These are phyloP conservation scores for Leucania comma DNA, from an alignment of 2,888 invertebrate species.

Conservation along the genomic window DNA sequence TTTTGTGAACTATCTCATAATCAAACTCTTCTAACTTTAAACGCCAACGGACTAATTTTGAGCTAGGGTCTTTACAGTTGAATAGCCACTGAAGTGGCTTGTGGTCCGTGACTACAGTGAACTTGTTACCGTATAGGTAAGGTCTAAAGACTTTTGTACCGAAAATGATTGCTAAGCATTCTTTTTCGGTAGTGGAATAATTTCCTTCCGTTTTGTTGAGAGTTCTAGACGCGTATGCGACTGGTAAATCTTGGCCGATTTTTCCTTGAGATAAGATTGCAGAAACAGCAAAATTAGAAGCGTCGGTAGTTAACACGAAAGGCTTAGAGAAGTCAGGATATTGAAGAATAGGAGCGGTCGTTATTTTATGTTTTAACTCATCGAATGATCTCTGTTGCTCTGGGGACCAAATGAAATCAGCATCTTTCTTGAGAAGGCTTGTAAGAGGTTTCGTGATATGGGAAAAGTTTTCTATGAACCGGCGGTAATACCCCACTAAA, in stretches of 20 bases:
- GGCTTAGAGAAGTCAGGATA: constrained; percentile 11
- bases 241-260: background rate
- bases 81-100: constrained; percentile 14
- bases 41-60: background rate
- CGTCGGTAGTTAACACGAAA: constrained; percentile 7
- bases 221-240: background rate
- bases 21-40: background rate
- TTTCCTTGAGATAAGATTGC: background rate
- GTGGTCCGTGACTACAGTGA: constrained; percentile 5
- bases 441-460: background rate
- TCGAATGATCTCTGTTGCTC: background rate
- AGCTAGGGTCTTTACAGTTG: constrained; percentile 8
- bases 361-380: background rate
- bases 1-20: too few relatives aligned
- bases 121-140: constrained; percentile 2
- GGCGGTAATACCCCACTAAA: background rate
- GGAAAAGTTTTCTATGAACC: background rate
- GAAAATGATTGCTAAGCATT: constrained; percentile 10
- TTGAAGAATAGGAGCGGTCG: constrained; percentile 1
- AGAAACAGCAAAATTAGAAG: constrained; percentile 20
- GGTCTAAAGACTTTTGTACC: constrained; percentile 9
- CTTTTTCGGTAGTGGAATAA: background rate
- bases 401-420: background rate
- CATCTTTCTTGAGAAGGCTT: background rate
- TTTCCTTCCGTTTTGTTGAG: background rate